These are phyloP conservation scores for Apeltes quadracus DNA, from an alignment of 2,113 vertebrate species.

Conservation along the genomic window DNA sequence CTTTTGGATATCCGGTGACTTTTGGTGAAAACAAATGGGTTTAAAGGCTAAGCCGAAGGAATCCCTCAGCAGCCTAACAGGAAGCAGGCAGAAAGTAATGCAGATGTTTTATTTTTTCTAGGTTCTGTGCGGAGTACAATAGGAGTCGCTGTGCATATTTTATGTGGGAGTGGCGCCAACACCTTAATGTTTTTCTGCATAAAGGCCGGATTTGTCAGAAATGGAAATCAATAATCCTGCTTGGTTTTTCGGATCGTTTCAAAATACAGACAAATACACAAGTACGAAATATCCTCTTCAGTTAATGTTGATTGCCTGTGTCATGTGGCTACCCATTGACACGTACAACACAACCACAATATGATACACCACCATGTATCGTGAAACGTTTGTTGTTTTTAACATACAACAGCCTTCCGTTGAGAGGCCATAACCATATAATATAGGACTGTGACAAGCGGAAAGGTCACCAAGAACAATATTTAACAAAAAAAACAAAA, in stretches of 20 bases:
- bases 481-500: slow-evolving; percentile 50
- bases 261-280: slow-evolving; percentile 75
- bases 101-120: slow-evolving; percentile 12
- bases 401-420: slow-evolving; percentile 86
- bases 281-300: slow-evolving; percentile 76
- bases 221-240: slow-evolving; percentile 40
- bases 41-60: slow-evolving; percentile 30
- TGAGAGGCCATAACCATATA: slow-evolving; percentile 69
- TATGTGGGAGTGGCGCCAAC: slow-evolving; percentile 29
- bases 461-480: slow-evolving; percentile 72
- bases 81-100: slow-evolving; percentile 41
- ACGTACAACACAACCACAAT: slow-evolving; percentile 86
- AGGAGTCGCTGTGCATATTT: slow-evolving; percentile 44
- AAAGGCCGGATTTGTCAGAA: slow-evolving; percentile 54
- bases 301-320: slow-evolving; percentile 76
- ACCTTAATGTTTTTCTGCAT: slow-evolving; percentile 42
- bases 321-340: slow-evolving; percentile 81
- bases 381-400: slow-evolving; percentile 76
- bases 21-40: slow-evolving; percentile 23
- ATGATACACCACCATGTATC: slow-evolving; percentile 84
- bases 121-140: slow-evolving; percentile 32
- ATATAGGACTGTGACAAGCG: slow-evolving; percentile 68
- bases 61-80: slow-evolving; percentile 41
- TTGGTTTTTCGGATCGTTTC: slow-evolving; percentile 61
- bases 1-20: slow-evolving; percentile 29